A percentile compares a stretch with the other conserved stretches of the same genome.
These are phyloP conservation scores for Cantharis nigra DNA, from an alignment of 2,888 invertebrate genomes.

Conservation along the genomic window DNA sequence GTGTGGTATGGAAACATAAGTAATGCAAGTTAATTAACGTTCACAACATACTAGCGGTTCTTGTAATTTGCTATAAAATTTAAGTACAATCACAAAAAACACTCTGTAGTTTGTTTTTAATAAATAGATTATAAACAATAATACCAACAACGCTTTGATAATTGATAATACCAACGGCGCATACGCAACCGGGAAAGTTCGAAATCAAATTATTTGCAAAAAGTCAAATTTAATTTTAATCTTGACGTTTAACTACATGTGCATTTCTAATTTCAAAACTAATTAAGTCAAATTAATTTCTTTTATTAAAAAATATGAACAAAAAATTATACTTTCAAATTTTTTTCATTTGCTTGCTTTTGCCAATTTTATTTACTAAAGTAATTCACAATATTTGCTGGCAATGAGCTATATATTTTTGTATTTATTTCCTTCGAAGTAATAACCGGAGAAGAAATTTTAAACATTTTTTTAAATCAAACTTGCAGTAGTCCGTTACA, in stretches of 20 bases:
- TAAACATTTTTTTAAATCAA: not conserved
- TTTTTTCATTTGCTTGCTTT: not conserved
- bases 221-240: not conserved
- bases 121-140: constrained; percentile 9
- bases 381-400: not conserved
- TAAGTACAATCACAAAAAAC: not conserved
- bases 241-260: not conserved
- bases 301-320: not conserved
- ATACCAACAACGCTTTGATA: constrained; percentile 5
- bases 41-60: not conserved
- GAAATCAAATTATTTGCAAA: not conserved
- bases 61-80: not conserved
- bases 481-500: not conserved
- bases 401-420: not conserved
- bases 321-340: not conserved
- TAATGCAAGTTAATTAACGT: not conserved
- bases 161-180: not conserved
- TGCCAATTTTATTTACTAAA: not conserved
- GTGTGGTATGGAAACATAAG: not conserved
- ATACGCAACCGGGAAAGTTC: not conserved
- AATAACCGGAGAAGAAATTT: not conserved
- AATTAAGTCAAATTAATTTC: not conserved
- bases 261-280: not conserved
- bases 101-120: not conserved
- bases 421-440: not conserved